Evolutionary conservation across 2,888 invertebrate species (phyloP).

Genomic region (Torymus texanus): DNA sequence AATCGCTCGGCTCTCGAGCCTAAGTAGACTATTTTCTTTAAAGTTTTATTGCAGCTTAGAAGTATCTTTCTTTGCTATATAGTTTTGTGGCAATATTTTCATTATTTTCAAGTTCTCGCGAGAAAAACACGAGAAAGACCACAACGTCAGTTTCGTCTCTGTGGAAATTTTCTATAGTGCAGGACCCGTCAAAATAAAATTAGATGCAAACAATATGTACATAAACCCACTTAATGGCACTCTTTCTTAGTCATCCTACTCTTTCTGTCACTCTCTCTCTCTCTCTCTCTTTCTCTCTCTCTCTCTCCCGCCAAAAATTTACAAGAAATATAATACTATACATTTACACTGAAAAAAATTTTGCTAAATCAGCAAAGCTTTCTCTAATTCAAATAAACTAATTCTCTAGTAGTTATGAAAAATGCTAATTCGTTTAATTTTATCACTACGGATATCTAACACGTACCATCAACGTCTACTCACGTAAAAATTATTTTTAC

Average conservation of each 20-base stretch:
- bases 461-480: too few species aligned
- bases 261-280: constrained; percentile 1
- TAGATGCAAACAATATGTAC: constrained; percentile 54
- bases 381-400: too few species aligned
- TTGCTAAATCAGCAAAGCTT: too few species aligned
- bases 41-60: constrained; percentile 59
- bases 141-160: constrained; percentile 38
- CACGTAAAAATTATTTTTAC: too few species aligned
- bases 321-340: constrained; percentile 52
- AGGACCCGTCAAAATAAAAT: constrained; percentile 33
- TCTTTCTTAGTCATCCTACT: background rate
- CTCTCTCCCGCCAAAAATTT: constrained; percentile 38
- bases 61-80: constrained; percentile 42
- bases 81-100: constrained; percentile 42
- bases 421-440: too few species aligned
- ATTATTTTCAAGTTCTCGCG: constrained; percentile 26
- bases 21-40: constrained; percentile 60
- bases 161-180: constrained; percentile 20
- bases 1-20: constrained; percentile 61
- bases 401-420: too few species aligned
- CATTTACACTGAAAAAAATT: constrained; percentile 47
- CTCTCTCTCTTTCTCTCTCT: constrained; percentile 2
- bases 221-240: constrained; percentile 53
- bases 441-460: too few species aligned
- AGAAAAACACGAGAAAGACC: constrained; percentile 18